Evolutionary conservation across 2,113 vertebrate genomes (phyloP).

Genomic region (Gambusia affinis): DNA sequence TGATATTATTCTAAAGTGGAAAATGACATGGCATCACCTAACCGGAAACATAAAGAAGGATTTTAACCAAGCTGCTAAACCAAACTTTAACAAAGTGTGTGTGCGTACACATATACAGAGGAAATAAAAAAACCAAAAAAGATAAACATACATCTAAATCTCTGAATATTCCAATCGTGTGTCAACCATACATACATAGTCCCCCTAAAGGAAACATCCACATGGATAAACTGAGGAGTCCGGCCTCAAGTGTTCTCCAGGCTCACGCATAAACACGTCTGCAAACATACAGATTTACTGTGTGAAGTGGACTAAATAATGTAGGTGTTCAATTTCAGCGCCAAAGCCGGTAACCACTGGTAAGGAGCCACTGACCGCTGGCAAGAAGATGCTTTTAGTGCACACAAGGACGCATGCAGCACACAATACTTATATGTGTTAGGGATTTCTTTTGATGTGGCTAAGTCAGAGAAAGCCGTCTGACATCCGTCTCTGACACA

Average conservation of each 20-base stretch:
- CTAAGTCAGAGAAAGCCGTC: slow-evolving; percentile 10
- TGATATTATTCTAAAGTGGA: slow-evolving; percentile 48
- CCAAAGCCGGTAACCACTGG: slow-evolving; percentile 31
- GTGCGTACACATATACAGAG: slow-evolving; percentile 2
- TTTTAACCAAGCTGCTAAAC: slow-evolving; percentile 6
- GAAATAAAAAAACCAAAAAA: background rate
- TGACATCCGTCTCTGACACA: slow-evolving; percentile 24
- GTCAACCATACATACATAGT: slow-evolving; percentile 13
- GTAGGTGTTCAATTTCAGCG: slow-evolving; percentile 21
- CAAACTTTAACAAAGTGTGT: slow-evolving; percentile 19
- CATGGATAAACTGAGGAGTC: slow-evolving; percentile 1
- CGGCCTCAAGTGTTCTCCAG: background rate
- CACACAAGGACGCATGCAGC: slow-evolving; percentile 5
- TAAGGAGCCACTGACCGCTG: slow-evolving; percentile 39
- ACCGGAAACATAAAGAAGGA: slow-evolving; percentile 12
- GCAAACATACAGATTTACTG: slow-evolving; percentile 10
- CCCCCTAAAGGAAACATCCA: slow-evolving; percentile 5
- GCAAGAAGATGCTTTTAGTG: slow-evolving; percentile 28
- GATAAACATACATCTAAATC: slow-evolving; percentile 33
- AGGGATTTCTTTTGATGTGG: slow-evolving; percentile 4
- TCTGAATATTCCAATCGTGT: background rate
- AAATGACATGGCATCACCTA: slow-evolving; percentile 56
- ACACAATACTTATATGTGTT: background rate
- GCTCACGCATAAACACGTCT: slow-evolving; percentile 6
- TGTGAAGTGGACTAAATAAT: slow-evolving; percentile 37